Conservation (phyloP, 2,888 invertebrate genomes). For the Machimus atricapillus region DNA sequence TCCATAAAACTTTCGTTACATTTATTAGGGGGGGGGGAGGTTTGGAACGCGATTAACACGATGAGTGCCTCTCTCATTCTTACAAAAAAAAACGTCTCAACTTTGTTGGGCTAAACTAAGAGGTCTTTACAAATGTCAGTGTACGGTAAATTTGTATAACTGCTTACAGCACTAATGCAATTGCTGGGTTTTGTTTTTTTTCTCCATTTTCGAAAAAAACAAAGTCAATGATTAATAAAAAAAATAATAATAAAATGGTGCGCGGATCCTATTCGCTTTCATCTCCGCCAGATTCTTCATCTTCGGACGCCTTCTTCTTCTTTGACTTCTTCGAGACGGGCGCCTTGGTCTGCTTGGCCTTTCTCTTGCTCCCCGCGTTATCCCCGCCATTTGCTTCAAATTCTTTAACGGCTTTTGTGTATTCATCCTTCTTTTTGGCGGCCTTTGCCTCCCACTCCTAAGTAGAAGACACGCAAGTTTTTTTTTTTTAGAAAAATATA, state of each 20-base stretch:
- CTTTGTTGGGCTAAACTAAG: not conserved
- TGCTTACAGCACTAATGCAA: conserved; percentile 10
- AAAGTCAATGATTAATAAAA: not conserved
- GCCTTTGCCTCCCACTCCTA: conserved; percentile 93
- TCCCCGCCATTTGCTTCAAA: conserved; percentile 81
- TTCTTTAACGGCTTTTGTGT: conserved; percentile 86
- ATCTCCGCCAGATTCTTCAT: conserved; percentile 68
- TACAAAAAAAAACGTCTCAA: not conserved
- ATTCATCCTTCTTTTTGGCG: conserved; percentile 86
- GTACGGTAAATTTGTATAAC: conserved; percentile 5
- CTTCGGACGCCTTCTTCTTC: conserved; percentile 69
- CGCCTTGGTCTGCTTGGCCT: conserved; percentile 63
- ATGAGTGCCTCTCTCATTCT: not conserved
- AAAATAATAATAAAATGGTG: not conserved
- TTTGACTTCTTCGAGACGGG: conserved; percentile 50
- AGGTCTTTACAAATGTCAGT: conserved; percentile 3
- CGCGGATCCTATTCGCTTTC: conserved; percentile 66
- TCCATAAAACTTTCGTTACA: not conserved
- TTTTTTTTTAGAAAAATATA: not conserved
- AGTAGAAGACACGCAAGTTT: not conserved
- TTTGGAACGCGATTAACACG: not conserved
- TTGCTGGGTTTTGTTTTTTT: not conserved
- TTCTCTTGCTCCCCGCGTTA: conserved; percentile 65
- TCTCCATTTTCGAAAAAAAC: not conserved
- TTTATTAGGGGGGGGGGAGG: not conserved